A percentile compares a stretch with the other conserved stretches of the same genome.
Conservation (phyloP, 2,113 vertebrate species). For the Sterna hirundo region DNA sequence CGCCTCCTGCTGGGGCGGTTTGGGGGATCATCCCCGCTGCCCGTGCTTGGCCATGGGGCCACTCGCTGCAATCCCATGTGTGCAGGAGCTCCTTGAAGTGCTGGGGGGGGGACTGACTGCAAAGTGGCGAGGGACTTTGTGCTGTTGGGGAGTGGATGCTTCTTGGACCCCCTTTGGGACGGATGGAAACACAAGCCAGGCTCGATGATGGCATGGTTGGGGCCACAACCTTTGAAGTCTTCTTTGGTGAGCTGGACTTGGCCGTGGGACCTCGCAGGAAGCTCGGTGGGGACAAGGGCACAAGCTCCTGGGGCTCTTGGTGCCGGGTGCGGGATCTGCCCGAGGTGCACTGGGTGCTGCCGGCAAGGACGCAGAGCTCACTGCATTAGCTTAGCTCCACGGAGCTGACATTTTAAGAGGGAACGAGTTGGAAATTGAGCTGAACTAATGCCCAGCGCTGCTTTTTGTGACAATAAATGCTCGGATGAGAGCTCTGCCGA, state of each 20-base stretch:
- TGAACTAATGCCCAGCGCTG: neutral
- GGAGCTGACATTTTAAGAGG: neutral
- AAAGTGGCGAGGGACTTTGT: neutral
- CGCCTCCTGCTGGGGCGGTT: neutral
- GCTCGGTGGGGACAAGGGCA: neutral
- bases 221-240: neutral
- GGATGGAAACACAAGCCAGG: fast-evolving
- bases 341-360: neutral
- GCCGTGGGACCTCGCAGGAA: neutral
- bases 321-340: neutral
- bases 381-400: neutral
- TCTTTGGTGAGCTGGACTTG: neutral
- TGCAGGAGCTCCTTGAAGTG: neutral
- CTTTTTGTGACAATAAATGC: neutral
- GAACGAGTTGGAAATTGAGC: neutral
- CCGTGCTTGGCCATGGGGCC: neutral
- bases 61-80: neutral
- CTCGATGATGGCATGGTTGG: fast-evolving
- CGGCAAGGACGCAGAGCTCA: neutral
- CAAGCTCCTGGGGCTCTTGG: fast-evolving
- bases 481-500: neutral
- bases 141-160: neutral
- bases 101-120: neutral
- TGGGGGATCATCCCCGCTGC: neutral
- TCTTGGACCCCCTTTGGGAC: neutral